Conservation (phyloP, 2,797 vertebrate species). For the Adrianichthys oophorus region DNA sequence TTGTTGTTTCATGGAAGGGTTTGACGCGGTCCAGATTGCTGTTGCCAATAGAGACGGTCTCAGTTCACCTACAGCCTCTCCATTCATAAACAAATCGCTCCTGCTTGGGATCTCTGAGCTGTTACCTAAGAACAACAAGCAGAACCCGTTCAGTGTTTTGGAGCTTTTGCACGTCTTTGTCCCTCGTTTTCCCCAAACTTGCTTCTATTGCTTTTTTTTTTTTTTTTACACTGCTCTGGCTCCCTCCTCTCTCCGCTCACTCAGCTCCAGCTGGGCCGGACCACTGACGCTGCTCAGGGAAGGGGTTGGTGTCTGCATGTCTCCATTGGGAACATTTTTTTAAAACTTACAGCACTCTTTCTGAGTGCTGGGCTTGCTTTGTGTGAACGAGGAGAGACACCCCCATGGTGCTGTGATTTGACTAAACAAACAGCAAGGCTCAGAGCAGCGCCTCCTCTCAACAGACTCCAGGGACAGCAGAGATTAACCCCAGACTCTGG, state of each 20-base stretch:
- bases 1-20: slow-evolving; percentile 67
- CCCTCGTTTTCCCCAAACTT: slow-evolving; percentile 38
- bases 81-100: slow-evolving; percentile 72
- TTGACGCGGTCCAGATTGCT: slow-evolving; percentile 68
- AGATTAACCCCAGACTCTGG: slow-evolving; percentile 72
- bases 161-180: slow-evolving; percentile 29
- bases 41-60: slow-evolving; percentile 73
- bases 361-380: slow-evolving; percentile 36
- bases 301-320: slow-evolving; percentile 34
- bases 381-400: slow-evolving; percentile 63
- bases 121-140: slow-evolving; percentile 63
- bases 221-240: slow-evolving; percentile 6
- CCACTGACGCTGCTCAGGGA: slow-evolving; percentile 55
- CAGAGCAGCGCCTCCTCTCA: slow-evolving; percentile 59
- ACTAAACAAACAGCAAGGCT: slow-evolving; percentile 77
- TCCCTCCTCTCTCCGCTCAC: slow-evolving; percentile 33
- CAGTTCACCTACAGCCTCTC: slow-evolving; percentile 63
- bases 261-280: slow-evolving; percentile 45
- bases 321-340: slow-evolving; percentile 46
- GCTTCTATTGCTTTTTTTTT: slow-evolving; percentile 38
- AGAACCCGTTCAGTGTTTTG: slow-evolving; percentile 48
- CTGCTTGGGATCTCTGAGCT: slow-evolving; percentile 43
- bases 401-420: slow-evolving; percentile 71
- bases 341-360: slow-evolving; percentile 41
- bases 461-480: slow-evolving; percentile 61